These are phyloP conservation scores for Orthosia gracilis DNA, from an alignment of 2,888 invertebrate genomes.

Conservation along the genomic window DNA sequence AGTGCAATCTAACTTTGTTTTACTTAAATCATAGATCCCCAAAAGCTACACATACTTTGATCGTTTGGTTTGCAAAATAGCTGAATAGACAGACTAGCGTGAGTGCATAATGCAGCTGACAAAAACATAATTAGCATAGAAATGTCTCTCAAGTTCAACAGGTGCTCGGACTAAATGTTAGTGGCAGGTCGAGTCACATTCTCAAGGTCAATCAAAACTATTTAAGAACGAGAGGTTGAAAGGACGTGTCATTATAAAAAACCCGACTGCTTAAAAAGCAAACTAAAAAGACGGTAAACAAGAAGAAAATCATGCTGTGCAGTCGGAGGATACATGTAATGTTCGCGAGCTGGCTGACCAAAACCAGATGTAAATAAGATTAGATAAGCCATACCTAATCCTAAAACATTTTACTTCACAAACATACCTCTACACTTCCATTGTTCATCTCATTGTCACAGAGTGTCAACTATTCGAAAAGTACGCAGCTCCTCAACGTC, in stretches of 20 bases:
- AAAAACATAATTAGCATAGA: conserved; percentile 50
- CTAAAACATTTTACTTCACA: neutral
- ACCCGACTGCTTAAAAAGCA: too few relatives aligned
- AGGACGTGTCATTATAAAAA: too few relatives aligned
- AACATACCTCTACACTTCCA: neutral
- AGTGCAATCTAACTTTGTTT: neutral
- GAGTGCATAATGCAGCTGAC: conserved; percentile 16
- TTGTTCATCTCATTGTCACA: conserved; percentile 34
- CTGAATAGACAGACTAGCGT: neutral
- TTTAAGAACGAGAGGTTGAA: too few relatives aligned
- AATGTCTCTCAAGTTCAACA: conserved; percentile 30
- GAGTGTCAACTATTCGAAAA: conserved; percentile 53
- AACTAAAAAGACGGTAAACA: too few relatives aligned
- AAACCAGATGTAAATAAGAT: neutral
- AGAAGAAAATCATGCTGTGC: too few relatives aligned
- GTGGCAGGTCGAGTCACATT: neutral
- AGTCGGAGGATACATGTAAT: too few relatives aligned
- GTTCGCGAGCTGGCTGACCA: too few relatives aligned
- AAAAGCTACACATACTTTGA: neutral
- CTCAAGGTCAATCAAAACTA: conserved; percentile 8
- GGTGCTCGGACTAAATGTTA: conserved; percentile 3
- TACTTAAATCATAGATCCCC: neutral
- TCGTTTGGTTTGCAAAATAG: conserved; percentile 23
- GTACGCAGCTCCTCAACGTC: conserved; percentile 29
- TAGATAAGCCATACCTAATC: neutral